Evolutionary conservation across 2,797 vertebrate species (phyloP).

Genomic region (Stomatorhinus walkeri): DNA sequence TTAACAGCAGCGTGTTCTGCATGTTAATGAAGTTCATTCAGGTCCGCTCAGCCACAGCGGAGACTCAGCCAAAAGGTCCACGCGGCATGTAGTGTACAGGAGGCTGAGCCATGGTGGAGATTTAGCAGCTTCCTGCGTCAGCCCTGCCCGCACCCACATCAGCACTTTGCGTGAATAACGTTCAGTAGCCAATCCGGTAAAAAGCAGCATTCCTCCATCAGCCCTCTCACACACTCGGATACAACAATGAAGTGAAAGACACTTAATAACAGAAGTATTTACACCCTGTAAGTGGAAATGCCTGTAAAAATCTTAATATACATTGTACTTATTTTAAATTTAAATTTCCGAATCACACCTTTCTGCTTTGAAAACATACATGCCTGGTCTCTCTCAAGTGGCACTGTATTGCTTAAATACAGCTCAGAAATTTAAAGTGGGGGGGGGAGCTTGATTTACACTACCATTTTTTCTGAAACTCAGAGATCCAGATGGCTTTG

Average conservation of each 20-base stretch:
- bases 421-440: conserved; percentile 55
- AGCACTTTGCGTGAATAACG: conserved; percentile 27
- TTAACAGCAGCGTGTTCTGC: neutral
- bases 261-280: conserved; percentile 34
- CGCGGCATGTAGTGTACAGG: conserved; percentile 50
- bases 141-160: conserved; percentile 18
- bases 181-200: conserved; percentile 19
- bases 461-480: conserved; percentile 44
- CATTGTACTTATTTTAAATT: conserved; percentile 36
- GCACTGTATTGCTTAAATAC: conserved; percentile 58
- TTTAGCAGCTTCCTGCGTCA: conserved; percentile 24
- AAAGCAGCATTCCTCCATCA: conserved; percentile 25
- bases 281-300: conserved; percentile 39
- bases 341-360: conserved; percentile 51
- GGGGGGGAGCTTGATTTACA: conserved; percentile 55
- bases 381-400: conserved; percentile 43
- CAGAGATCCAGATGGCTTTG: conserved; percentile 41
- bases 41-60: neutral
- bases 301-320: conserved; percentile 44
- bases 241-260: conserved; percentile 13
- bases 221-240: conserved; percentile 22
- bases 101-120: conserved; percentile 44
- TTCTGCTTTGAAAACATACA: conserved; percentile 45
- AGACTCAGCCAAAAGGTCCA: neutral
- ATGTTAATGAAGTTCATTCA: neutral